Evolutionary conservation across 2,113 vertebrate species (phyloP).

Genomic region (Sprattus sprattus): DNA sequence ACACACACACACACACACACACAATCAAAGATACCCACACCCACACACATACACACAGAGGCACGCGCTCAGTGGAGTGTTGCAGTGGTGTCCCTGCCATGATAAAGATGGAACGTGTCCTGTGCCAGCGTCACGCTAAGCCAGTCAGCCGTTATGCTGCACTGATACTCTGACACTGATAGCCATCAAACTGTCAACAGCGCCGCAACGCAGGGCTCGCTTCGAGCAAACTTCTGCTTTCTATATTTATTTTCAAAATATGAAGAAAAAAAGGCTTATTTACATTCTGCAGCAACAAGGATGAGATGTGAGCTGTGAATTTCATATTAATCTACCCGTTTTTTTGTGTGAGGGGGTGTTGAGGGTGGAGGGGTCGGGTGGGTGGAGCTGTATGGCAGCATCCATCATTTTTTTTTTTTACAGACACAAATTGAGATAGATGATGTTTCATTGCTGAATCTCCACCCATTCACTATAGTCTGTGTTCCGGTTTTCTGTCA

Average conservation of each 20-base stretch:
- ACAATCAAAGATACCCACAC: neutral
- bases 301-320: neutral
- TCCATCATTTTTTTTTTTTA: constrained; percentile 23
- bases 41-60: neutral
- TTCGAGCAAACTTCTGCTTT: constrained; percentile 18
- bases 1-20: neutral
- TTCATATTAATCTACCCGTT: neutral
- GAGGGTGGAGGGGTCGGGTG: neutral
- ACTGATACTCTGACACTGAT: constrained; percentile 66
- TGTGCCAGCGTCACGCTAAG: constrained; percentile 58
- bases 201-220: constrained; percentile 43
- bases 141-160: constrained; percentile 63
- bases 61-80: constrained; percentile 35
- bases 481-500: constrained; percentile 30
- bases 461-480: constrained; percentile 28
- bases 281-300: neutral
- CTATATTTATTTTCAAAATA: constrained; percentile 36
- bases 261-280: neutral
- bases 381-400: neutral
- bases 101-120: constrained; percentile 69
- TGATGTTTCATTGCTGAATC: constrained; percentile 46
- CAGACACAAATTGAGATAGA: constrained; percentile 61
- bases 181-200: constrained; percentile 68
- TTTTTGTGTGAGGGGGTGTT: neutral
- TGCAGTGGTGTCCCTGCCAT: constrained; percentile 58